Conservation (phyloP, 2,888 invertebrate genomes). For the Harpagoxenus sublaevis region DNA sequence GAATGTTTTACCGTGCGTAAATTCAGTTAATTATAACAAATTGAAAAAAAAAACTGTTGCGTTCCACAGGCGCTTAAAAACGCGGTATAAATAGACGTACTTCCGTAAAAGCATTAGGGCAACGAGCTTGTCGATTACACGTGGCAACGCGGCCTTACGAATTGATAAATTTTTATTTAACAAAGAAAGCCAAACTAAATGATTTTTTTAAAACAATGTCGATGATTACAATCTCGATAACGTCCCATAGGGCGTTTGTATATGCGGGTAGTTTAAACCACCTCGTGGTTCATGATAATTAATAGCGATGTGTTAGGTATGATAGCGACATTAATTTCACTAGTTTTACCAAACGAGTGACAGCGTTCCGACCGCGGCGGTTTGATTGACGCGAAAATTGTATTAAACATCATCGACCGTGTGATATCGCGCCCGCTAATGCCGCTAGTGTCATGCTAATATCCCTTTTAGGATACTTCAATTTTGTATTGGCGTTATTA, state of each 20-base stretch:
- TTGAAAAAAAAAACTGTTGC: not conserved
- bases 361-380: constrained; percentile 49
- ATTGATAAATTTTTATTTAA: not conserved
- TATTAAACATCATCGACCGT: constrained; percentile 62
- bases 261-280: constrained; percentile 29
- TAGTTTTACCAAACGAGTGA: constrained; percentile 57
- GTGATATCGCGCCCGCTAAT: constrained; percentile 42
- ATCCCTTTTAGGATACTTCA: constrained; percentile 67
- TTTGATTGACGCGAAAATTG: constrained; percentile 70
- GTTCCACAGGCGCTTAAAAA: constrained; percentile 9
- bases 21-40: constrained; percentile 27
- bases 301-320: constrained; percentile 67
- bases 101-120: not conserved
- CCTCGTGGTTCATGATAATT: constrained; percentile 60
- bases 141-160: not conserved
- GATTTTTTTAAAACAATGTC: not conserved
- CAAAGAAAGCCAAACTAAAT: not conserved
- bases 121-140: not conserved
- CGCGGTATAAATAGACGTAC: not conserved
- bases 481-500: constrained; percentile 60
- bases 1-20: not conserved
- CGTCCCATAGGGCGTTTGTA: constrained; percentile 18
- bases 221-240: constrained; percentile 36
- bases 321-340: constrained; percentile 66
- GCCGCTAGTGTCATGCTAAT: constrained; percentile 55